A percentile compares a stretch with the other conserved stretches of the same genome.
These are phyloP conservation scores for Drosophila suzukii DNA, from an alignment of 1,140 invertebrate genomes.

Conservation along the genomic window DNA sequence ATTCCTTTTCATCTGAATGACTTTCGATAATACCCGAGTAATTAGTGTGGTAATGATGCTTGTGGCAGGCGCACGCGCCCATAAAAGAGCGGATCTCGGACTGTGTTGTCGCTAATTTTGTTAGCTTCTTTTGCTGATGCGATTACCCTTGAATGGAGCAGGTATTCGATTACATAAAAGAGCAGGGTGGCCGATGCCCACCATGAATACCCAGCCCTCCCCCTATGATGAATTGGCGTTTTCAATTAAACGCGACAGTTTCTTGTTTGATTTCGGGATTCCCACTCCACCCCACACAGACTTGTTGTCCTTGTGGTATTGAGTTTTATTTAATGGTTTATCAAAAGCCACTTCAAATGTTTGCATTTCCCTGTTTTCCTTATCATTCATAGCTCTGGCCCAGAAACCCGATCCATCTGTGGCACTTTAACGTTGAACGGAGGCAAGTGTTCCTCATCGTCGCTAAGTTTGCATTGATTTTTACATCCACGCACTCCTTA, in stretches of 20 bases:
- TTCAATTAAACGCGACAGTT: conserved; percentile 75
- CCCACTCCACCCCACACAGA: conserved; percentile 4
- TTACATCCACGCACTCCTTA: neutral
- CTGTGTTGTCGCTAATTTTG: conserved; percentile 46
- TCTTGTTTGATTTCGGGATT: conserved; percentile 48
- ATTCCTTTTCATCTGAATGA: conserved; percentile 78
- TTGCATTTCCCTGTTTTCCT: conserved; percentile 55
- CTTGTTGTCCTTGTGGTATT: conserved; percentile 51
- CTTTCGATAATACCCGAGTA: conserved; percentile 82
- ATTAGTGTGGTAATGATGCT: conserved; percentile 80
- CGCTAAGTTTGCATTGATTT: conserved; percentile 5
- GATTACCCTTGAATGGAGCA: conserved; percentile 68
- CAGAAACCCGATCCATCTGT: conserved; percentile 45
- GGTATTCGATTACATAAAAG: conserved; percentile 68
- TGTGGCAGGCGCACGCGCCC: conserved; percentile 56
- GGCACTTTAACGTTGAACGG: conserved; percentile 14
- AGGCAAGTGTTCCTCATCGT: conserved; percentile 18
- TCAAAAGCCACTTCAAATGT: conserved; percentile 83
- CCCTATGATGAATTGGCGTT: conserved; percentile 73
- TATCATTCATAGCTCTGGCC: conserved; percentile 60
- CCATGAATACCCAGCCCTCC: neutral
- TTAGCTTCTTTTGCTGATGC: conserved; percentile 48
- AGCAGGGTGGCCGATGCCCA: neutral
- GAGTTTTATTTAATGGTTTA: conserved; percentile 80
- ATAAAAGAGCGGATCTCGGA: neutral